Evolutionary conservation across 2,113 vertebrate genomes (phyloP), one percentile per base, ranked within the genome.

Genomic region (Gallinago jamesoni): DNA sequence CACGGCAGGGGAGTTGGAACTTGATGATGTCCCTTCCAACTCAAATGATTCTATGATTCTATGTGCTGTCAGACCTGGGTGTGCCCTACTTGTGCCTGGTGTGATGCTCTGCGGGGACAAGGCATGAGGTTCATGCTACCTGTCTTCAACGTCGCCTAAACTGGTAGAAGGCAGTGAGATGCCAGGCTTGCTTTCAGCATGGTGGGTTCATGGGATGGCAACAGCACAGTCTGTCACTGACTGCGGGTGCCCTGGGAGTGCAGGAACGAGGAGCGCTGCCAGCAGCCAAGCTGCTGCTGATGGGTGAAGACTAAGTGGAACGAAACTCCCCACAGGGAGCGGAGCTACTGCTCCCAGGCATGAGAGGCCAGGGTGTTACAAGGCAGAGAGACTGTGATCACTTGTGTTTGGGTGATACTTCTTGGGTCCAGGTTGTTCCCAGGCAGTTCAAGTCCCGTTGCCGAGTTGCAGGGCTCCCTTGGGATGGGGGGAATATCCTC

Each of bases 361-460:
- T 0, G 1, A 80, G 25, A 25, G 30, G 25, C 12, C 4, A 0
- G 37, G 30, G 7, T 1, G 1, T 28, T 19, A 4, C 24, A 18
- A 48, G 75, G 23, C 35, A 83, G 45, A 50, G 45, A 50, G 30
- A 23, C 14, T 4, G 4, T 33, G 28, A 7, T 74, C 1, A 0
- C 15, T 47, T 17, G 17, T 1, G 3, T 25, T 72, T 76, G 56
- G 39, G 33, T 50, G 24, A 6, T 3, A 2, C 19, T 55, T 35
- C 28, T 57, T 53, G 6, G 23, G 9, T 18, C 35, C 0, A 0
- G 0, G 9, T 8, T 55, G 20, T 2, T 83, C 22, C 39, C 39
- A 22, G 69, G 68, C 28, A 25, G 30, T 33, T 79, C 43, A 4
- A 1, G 4, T 56, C 31, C 43, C 3, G 2, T 10, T 14, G 18